Conservation (phyloP, 2,797 vertebrate genomes). For the Petrocephalus sullivani region DNA sequence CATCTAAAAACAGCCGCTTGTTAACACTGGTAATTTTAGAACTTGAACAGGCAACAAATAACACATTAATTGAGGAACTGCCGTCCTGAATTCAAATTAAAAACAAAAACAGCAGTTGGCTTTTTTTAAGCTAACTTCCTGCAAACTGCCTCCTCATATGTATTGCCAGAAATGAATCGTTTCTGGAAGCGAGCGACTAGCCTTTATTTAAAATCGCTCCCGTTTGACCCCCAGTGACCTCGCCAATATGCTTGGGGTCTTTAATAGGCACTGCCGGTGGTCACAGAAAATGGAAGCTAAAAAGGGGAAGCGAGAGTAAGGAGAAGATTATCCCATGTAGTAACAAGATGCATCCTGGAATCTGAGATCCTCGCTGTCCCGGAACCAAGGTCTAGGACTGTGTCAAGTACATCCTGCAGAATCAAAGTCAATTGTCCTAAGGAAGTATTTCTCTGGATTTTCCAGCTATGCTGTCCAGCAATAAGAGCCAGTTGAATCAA, state of each 20-base stretch:
- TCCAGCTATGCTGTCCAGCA: neutral
- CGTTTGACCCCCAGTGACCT: neutral
- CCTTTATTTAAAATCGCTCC: neutral
- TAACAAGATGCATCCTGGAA: neutral
- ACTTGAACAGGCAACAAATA: slow-evolving; percentile 12
- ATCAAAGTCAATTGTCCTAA: neutral
- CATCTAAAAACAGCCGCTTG: neutral
- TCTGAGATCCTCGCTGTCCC: neutral
- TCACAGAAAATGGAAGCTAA: neutral
- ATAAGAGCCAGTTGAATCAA: neutral
- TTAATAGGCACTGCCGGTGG: neutral
- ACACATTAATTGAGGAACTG: neutral
- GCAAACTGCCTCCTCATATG: neutral
- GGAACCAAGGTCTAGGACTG: neutral
- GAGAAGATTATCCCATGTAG: neutral
- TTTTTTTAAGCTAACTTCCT: neutral
- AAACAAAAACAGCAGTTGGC: neutral
- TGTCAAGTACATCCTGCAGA: neutral
- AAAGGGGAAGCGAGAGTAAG: neutral
- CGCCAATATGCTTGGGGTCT: neutral
- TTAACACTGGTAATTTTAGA: slow-evolving; percentile 8
- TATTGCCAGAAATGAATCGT: neutral
- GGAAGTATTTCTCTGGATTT: neutral
- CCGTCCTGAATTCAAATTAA: neutral
- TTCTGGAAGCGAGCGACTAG: neutral